Conservation (phyloP, 1,140 invertebrate species). For the Diuraphis noxia region DNA sequence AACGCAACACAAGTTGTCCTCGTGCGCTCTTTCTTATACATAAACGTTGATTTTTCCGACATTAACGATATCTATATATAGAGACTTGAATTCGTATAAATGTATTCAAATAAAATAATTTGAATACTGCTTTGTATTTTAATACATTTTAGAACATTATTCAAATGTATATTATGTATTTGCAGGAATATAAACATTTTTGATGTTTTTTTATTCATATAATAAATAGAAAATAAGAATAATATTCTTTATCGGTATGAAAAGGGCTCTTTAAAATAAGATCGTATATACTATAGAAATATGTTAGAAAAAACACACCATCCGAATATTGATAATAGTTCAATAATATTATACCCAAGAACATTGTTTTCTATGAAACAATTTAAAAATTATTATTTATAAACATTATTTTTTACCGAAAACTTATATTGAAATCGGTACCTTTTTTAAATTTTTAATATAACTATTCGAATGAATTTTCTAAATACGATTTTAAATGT, state of each 20-base stretch:
- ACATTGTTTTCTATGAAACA: neutral
- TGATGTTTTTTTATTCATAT: neutral
- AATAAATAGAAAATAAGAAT: no score
- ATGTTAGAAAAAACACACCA: neutral
- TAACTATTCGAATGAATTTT: neutral
- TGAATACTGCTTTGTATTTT: conserved; percentile 9
- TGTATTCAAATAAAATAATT: conserved; percentile 12
- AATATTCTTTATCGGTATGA: neutral
- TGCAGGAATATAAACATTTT: neutral
- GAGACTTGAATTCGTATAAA: neutral
- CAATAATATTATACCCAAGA: neutral
- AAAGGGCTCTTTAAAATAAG: neutral
- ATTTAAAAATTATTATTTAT: neutral
- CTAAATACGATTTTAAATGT: neutral
- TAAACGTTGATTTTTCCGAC: conserved; percentile 1
- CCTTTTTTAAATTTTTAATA: no score
- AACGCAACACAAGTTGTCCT: conserved; percentile 5
- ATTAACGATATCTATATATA: neutral
- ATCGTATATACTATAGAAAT: no score
- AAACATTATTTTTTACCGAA: neutral
- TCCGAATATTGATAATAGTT: neutral
- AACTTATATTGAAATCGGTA: no score
- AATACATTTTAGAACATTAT: conserved; percentile 10
- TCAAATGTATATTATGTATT: neutral
- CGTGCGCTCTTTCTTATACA: neutral